Base-by-base conservation (phyloP, 1,140 invertebrate genomes). In the Brachystomella parvula region DNA sequence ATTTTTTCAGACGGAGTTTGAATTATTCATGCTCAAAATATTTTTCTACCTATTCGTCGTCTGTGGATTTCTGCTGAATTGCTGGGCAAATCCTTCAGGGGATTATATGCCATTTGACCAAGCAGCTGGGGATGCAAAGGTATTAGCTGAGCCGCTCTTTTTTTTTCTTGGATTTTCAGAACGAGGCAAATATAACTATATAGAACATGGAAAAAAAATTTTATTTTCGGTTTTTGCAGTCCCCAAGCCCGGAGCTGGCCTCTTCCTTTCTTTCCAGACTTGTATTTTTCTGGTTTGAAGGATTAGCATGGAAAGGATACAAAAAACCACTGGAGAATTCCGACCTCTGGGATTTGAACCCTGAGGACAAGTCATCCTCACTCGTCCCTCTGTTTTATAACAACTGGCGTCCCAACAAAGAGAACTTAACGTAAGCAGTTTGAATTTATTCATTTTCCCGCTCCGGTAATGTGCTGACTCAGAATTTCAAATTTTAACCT, bases 281-380 rank as follows among this genome's bases (percentile, higher is more conserved):
- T 2, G 83, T 89, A 0, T 98, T 95, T 77, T 84, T 86, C 62
- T 99, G 96, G 96, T 96, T 98, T 77, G 89, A 94, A 77, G 67
- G 78, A 0, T 79, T 96, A 71, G 87, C 90, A 1, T 86, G 89
- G 79, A 85, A 84, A 67, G 94, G 94, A 1, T 96, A 89, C 78
- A 85, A 84, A 69, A 86, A 86, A 67, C 88, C 91, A 17, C 78
- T 98, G 31, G 88, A 88, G 71, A 83, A 84, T 53, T 80, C 82
- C 35, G 91, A 98, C 79, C 77, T 98, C 0, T 98, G 94, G 94
- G 85, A 88, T 39, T 83, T 98, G 75, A 92, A 93, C 74, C 84
- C 86, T 2, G 84, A 87, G 72, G 92, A 98, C 76, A 85, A 84
- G 47, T 88, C 92, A 26, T 80, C 79, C 39, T 85, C 87, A 78